A percentile compares a stretch with the other conserved stretches of the same genome.
Evolutionary conservation across 2,888 invertebrate genomes (phyloP).

Genomic region (Orchesellides sinensis): DNA sequence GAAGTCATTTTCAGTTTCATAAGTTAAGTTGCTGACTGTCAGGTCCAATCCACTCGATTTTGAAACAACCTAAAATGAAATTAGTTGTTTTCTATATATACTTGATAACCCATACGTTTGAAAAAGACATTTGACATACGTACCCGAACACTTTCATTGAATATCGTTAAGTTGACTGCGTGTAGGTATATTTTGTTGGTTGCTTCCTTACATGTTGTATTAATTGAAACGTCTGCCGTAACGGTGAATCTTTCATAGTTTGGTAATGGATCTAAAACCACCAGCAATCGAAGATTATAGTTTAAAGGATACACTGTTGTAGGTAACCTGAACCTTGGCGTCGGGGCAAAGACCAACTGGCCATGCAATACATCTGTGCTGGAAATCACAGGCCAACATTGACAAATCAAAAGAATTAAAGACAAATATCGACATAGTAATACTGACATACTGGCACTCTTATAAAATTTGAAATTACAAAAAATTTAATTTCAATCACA

Average conservation of each 20-base stretch:
- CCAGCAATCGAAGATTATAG: slow-evolving; percentile 57
- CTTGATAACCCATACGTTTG: neutral
- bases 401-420: neutral
- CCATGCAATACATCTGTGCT: neutral
- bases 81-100: neutral
- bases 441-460: no score
- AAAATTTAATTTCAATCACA: no score
- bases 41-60: slow-evolving; percentile 12
- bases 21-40: slow-evolving; percentile 26
- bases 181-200: slow-evolving; percentile 86
- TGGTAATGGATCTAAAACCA: slow-evolving; percentile 56
- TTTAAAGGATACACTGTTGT: slow-evolving; percentile 29
- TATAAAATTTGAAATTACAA: no score
- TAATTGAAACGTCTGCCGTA: slow-evolving; percentile 39
- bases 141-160: slow-evolving; percentile 80
- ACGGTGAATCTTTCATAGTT: slow-evolving; percentile 59
- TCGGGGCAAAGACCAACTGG: neutral
- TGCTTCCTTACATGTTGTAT: slow-evolving; percentile 77
- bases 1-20: slow-evolving; percentile 57
- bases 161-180: slow-evolving; percentile 83
- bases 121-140: slow-evolving; percentile 65
- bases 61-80: slow-evolving; percentile 17
- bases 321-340: slow-evolving; percentile 25
- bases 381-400: neutral
- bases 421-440: neutral